These are phyloP conservation scores for Spermophilus dauricus DNA, from an alignment of 2,113 vertebrate genomes.

Conservation along the genomic window DNA sequence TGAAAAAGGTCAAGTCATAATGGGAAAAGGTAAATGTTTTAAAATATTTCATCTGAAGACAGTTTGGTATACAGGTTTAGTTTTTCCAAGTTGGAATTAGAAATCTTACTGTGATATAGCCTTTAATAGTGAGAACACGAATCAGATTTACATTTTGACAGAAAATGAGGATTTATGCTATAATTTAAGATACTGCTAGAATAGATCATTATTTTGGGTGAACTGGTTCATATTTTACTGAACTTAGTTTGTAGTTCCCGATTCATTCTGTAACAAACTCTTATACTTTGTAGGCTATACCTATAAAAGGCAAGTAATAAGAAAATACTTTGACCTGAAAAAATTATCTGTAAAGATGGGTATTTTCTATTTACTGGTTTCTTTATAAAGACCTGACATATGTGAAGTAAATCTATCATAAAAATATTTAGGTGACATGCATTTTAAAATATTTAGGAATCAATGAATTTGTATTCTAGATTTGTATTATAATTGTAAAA, in stretches of 20 bases:
- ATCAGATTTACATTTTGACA: not conserved
- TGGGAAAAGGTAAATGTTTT: not conserved
- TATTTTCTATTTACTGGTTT: not conserved
- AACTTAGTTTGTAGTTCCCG: not conserved
- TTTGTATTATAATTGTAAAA: not conserved
- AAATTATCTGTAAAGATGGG: conserved; percentile 46
- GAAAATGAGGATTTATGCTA: not conserved
- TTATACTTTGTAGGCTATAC: conserved; percentile 9
- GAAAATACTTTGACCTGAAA: conserved; percentile 8
- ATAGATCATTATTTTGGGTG: not conserved
- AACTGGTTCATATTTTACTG: conserved; percentile 25
- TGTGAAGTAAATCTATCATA: not conserved
- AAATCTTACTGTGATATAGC: not conserved
- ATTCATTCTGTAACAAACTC: conserved; percentile 6
- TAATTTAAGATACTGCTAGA: not conserved
- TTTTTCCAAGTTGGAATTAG: conserved; percentile 12
- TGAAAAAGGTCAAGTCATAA: conserved; percentile 38
- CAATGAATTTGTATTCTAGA: not conserved
- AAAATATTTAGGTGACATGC: conserved; percentile 1
- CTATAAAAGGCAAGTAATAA: not conserved
- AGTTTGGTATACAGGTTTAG: not conserved
- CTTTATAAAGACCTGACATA: not conserved
- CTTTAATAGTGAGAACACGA: not conserved
- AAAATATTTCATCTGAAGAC: not conserved
- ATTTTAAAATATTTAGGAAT: conserved; percentile 15